phyloP scores from a whole-genome alignment of 2,113 vertebrate species.

The Cynocephalus volans region DNA sequence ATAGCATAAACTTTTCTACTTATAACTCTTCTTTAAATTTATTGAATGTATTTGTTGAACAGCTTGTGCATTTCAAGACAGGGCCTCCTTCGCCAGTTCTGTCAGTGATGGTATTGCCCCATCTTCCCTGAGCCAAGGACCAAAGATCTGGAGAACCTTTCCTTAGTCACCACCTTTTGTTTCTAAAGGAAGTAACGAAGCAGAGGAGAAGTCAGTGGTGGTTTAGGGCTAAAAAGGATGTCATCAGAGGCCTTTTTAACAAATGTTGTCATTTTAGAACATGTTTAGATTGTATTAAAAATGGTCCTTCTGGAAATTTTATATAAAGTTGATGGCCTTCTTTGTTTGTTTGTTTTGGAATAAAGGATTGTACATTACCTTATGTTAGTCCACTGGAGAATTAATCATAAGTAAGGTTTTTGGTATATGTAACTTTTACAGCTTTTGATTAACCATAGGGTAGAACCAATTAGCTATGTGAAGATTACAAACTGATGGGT shows the following conservation, averaged over 20 bases:
- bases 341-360: neutral
- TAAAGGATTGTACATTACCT: neutral
- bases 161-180: neutral
- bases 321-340: neutral
- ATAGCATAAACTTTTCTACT: neutral
- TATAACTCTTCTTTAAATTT: neutral
- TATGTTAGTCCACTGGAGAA: neutral
- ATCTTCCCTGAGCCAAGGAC: neutral
- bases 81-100: neutral
- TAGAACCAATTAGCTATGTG: neutral
- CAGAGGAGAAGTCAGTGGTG: neutral
- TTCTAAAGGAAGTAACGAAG: neutral
- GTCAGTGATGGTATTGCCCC: rapidly evolving
- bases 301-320: neutral
- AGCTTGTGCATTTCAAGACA: neutral
- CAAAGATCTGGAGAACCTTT: neutral
- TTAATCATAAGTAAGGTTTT: neutral
- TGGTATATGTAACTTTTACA: neutral
- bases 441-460: neutral
- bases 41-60: neutral
- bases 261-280: neutral
- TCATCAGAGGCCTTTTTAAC: neutral
- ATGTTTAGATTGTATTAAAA: neutral
- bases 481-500: neutral
- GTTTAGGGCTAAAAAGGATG: neutral